Evolutionary conservation across 2,888 invertebrate genomes (phyloP).

Genomic region (Phortica magna): DNA sequence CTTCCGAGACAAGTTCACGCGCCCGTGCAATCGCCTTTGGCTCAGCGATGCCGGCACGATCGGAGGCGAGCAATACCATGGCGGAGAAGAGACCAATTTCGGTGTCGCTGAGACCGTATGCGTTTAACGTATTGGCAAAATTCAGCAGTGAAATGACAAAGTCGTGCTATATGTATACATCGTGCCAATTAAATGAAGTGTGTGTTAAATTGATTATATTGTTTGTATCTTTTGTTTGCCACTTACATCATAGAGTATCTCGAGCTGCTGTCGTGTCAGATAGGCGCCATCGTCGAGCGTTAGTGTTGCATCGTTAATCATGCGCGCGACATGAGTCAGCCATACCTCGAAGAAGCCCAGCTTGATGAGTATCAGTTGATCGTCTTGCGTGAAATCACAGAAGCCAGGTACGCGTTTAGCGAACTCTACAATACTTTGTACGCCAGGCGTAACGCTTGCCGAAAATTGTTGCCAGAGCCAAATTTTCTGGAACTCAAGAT

Average conservation of each 20-base stretch:
- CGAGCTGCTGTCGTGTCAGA: constrained; percentile 89
- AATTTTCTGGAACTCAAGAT: constrained; percentile 86
- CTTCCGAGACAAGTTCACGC: constrained; percentile 90
- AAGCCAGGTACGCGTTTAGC: constrained; percentile 97
- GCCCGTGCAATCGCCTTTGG: constrained; percentile 87
- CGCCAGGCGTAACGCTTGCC: constrained; percentile 90
- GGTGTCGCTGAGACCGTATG: constrained; percentile 89
- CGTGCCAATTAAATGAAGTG: constrained; percentile 52
- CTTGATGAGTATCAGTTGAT: constrained; percentile 97
- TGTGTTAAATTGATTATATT: background rate
- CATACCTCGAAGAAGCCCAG: constrained; percentile 98
- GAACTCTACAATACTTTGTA: constrained; percentile 96
- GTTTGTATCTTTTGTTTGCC: background rate
- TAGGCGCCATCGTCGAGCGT: constrained; percentile 94
- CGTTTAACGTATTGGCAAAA: constrained; percentile 87
- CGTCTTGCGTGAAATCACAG: constrained; percentile 93
- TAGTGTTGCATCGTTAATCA: constrained; percentile 87
- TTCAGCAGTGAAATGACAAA: constrained; percentile 90
- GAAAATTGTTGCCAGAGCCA: constrained; percentile 95
- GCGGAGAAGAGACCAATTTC: constrained; percentile 94
- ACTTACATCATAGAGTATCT: constrained; percentile 92
- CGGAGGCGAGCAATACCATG: constrained; percentile 89
- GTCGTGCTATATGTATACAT: constrained; percentile 84
- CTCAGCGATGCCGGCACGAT: constrained; percentile 89
- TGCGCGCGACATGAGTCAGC: constrained; percentile 90